Percentiles rank a stretch among this genome's conserved stretches.
phyloP scores from a whole-genome alignment of 1,140 invertebrate species.

The Trinorchestia longiramus region DNA sequence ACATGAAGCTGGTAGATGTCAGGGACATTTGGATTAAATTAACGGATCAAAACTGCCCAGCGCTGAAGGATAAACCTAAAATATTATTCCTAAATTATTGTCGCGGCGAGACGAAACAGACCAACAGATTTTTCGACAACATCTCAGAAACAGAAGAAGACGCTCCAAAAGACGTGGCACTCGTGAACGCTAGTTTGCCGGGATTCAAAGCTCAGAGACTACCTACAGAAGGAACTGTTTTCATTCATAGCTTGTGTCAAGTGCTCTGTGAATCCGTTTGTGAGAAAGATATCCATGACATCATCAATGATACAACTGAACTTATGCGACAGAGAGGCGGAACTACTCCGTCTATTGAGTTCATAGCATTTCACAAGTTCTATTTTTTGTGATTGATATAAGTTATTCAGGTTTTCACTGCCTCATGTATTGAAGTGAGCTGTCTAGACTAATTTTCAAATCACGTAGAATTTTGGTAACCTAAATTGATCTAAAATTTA shows the following conservation, averaged over 20 bases:
- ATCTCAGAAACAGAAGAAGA: constrained; percentile 5
- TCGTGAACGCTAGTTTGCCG: not conserved
- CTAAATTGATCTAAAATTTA: too few species aligned
- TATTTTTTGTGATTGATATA: constrained; percentile 34
- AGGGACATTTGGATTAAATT: constrained; percentile 35
- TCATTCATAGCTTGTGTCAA: not conserved
- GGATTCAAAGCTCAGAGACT: constrained; percentile 17
- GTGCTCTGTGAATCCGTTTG: not conserved
- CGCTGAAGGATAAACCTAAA: constrained; percentile 7
- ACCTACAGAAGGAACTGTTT: not conserved
- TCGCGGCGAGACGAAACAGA: not conserved
- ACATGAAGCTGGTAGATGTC: not conserved
- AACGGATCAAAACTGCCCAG: not conserved
- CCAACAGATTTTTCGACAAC: not conserved
- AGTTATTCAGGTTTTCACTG: not conserved
- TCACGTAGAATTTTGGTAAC: not conserved
- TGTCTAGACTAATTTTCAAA: not conserved
- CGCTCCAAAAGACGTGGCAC: not conserved
- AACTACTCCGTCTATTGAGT: constrained; percentile 15
- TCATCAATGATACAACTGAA: not conserved
- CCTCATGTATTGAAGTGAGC: not conserved
- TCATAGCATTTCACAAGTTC: not conserved
- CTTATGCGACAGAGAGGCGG: not conserved
- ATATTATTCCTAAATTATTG: constrained; percentile 20
- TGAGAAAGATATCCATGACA: constrained; percentile 41